Percentiles rank a stretch among this genome's conserved stretches.
These are phyloP conservation scores for Zygothrica quintamaculata DNA, from an alignment of 2,888 invertebrate genomes.

Conservation along the genomic window DNA sequence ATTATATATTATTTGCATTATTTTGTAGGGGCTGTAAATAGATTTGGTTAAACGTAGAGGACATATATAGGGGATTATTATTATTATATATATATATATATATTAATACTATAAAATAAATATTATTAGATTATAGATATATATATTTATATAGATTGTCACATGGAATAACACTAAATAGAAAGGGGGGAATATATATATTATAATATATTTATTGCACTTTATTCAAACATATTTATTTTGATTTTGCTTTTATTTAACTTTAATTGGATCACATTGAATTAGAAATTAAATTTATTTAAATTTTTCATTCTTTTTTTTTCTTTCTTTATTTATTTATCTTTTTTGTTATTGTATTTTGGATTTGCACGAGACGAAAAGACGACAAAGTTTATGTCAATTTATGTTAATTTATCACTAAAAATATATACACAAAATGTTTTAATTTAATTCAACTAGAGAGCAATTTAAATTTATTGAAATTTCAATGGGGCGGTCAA, in stretches of 20 bases:
- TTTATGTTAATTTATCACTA: conserved; percentile 78
- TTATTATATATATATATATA: no score
- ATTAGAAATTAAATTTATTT: conserved; percentile 13
- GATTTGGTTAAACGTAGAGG: conserved; percentile 29
- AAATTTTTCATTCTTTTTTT: conserved; percentile 8
- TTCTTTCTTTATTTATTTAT: conserved; percentile 7
- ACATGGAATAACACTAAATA: conserved; percentile 10
- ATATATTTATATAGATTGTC: not conserved
- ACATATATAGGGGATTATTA: conserved; percentile 2
- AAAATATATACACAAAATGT: conserved; percentile 69
- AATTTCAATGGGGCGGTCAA: conserved; percentile 59
- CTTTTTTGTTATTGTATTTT: not conserved
- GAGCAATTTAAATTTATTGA: conserved; percentile 79
- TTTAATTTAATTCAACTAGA: conserved; percentile 77
- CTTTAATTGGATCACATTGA: conserved; percentile 24
- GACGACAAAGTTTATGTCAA: conserved; percentile 67
- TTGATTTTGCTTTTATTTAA: no score
- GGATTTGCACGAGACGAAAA: conserved; percentile 7
- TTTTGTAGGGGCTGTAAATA: conserved; percentile 53
- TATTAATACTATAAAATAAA: no score
- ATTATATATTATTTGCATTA: conserved; percentile 35
- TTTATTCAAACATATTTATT: conserved; percentile 19
- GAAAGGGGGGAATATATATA: no score
- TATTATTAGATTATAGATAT: conserved; percentile 16
- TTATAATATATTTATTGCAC: conserved; percentile 18